Conservation (phyloP, 2,888 invertebrate species). For the Ectemnius cavifrons region DNA sequence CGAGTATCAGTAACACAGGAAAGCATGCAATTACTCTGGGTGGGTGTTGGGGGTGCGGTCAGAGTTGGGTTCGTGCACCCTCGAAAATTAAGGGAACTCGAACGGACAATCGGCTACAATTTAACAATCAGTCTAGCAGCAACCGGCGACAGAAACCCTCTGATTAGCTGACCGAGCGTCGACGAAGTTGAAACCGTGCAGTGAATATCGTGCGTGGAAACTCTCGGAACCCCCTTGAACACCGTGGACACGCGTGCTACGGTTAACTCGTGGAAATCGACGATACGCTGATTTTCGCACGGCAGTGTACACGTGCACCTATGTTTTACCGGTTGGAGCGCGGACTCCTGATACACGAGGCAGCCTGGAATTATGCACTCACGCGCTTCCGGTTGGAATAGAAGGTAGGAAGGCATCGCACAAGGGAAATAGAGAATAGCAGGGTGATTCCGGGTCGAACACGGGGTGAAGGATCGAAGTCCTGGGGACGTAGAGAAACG, state of each 20-base stretch:
- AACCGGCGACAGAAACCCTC: neutral
- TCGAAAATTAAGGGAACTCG: neutral
- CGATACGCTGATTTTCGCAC: conserved; percentile 21
- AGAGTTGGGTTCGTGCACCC: neutral
- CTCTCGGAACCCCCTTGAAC: too few relatives aligned
- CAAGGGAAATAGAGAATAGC: conserved; percentile 14
- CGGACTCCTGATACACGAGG: conserved; percentile 7
- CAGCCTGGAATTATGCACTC: conserved; percentile 53
- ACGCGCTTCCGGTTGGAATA: conserved; percentile 53
- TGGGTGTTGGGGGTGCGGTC: neutral
- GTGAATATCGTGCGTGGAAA: neutral
- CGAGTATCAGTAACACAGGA: neutral
- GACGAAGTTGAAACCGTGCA: neutral
- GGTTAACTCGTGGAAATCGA: neutral
- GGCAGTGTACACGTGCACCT: conserved; percentile 9
- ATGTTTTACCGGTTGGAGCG: conserved; percentile 11
- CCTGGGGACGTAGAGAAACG: neutral
- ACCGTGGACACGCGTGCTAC: too few relatives aligned
- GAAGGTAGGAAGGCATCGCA: conserved; percentile 3
- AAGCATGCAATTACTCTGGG: neutral
- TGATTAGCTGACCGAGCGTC: conserved; percentile 3
- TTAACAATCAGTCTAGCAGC: neutral
- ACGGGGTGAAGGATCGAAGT: conserved; percentile 3
- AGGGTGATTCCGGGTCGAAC: neutral
- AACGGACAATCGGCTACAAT: neutral